Base-by-base conservation (phyloP, 2,797 vertebrate genomes). In the Coccyzus lansbergi region DNA sequence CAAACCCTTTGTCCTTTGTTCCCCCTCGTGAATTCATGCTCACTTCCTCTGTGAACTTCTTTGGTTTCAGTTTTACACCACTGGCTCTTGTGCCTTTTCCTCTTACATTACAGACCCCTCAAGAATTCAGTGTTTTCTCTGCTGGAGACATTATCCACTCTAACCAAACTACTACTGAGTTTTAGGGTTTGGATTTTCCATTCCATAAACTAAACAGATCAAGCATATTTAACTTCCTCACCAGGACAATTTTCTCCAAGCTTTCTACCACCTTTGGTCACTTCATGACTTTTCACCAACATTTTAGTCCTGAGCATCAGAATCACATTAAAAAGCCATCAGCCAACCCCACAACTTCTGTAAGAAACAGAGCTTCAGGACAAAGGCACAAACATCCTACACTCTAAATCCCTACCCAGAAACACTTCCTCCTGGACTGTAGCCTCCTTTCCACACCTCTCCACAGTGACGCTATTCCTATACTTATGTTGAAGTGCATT, bases 311-410 rank as follows among this genome's bases (percentile, higher is more conserved):
- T n/a, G 48, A 48, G 4, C 53, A 75, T 26, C 67, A 21, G 38
- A 80, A 72, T 48, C 69, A 62, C 48, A 40, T 2, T 49, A 53
- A 79, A 79, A 89, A 4, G 44, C 42, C 46, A 91, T 67, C n/a
- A 84, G 79, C 48, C 84, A 63, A 48, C 49, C 71, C 70, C 79
- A 59, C 52, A 56, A 26, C 18, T 70, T 71, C 91, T 59, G 31
- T 0, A 1, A 94, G 14, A 65, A 90, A 72, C 24, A 91, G 31
- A 71, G 69, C 70, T 74, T 72, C 70, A 55, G 65, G 31, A 49
- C 62, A 60, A 44, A 78, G 46, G 63, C 92, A 86, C 63, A 56
- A 79, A 69, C 67, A 91, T 19, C 76, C 69, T 55, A 55, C 38
- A 14, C 31, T 36, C 48, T 4, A 8, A 38, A 68, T 12, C 58